Evolutionary conservation across 2,797 vertebrate genomes (phyloP), one percentile per base, ranked within the genome.

Genomic region (Diplodus puntazzo): DNA sequence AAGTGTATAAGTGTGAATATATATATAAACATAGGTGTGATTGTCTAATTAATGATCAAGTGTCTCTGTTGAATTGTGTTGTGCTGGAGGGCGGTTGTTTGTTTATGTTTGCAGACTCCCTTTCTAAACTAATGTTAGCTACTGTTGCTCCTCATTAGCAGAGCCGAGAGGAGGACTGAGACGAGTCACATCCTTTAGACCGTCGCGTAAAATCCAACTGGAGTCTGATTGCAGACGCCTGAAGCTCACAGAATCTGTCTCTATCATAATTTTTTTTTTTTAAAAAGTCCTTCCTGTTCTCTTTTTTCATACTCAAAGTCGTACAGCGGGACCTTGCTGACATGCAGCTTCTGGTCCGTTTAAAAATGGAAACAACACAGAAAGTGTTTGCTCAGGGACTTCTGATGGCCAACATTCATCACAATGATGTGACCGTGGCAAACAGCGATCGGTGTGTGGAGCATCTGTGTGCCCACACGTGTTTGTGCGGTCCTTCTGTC

Each of bases 291-390:
- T 57, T 39, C 54, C 20, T 12, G 71, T 14, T 84, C 17, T 58
- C 39, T 43, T 27, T 72, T 34, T 57, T 84, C 16, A 45, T n/a
- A 11, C 34, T 77, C 77, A 82, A 62, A 85, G 77, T 52, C 63
- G 45, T 52, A 65, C 63, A 67, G 50, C 14, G 10, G 6, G 60
- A 84, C 68, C 46, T 79, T 82, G 80, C 77, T 85, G 69, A 80
- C 79, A 59, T n/a, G 62, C 58, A 71, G 46, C 72, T 73, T 71
- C 73, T 76, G 68, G 5, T 39, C 13, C 21, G 0, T 52, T 77
- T 82, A 79, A 82, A 84, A 84, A 82, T 70, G 63, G 78, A 80
- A 84, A 81, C 50, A 84, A 81, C 50, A 68, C n/a, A 57, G 53
- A 82, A 80, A 83, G 62, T 78, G 77, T 83, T 54, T 83, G 66